Evolutionary conservation across 2,888 invertebrate genomes (phyloP).

Genomic region (Amiota communis): DNA sequence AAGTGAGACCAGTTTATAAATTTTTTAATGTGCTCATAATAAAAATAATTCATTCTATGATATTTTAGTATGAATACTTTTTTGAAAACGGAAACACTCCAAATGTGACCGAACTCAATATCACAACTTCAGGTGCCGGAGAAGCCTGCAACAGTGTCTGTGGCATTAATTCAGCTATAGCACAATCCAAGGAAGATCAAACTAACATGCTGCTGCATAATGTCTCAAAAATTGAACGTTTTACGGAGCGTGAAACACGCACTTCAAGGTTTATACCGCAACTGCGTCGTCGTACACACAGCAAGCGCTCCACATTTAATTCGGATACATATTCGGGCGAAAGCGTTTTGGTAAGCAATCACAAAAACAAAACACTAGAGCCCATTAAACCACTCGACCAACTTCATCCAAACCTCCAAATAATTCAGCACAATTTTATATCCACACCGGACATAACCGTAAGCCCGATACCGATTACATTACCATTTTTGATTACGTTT

Average conservation of each 20-base stretch:
- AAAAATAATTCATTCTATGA: not conserved
- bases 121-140: slow-evolving; percentile 50
- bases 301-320: slow-evolving; percentile 69
- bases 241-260: slow-evolving; percentile 65
- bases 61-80: slow-evolving; percentile 71
- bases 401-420: slow-evolving; percentile 48
- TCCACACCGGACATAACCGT: slow-evolving; percentile 55
- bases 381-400: slow-evolving; percentile 34
- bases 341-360: slow-evolving; percentile 72
- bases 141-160: slow-evolving; percentile 47
- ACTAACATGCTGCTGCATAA: slow-evolving; percentile 72
- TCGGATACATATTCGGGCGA: slow-evolving; percentile 73
- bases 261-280: slow-evolving; percentile 72
- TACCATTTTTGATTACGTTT: slow-evolving; percentile 25
- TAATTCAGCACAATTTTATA: slow-evolving; percentile 40
- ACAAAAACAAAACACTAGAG: slow-evolving; percentile 27
- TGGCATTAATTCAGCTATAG: slow-evolving; percentile 46
- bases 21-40: slow-evolving; percentile 30
- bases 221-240: slow-evolving; percentile 72
- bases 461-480: slow-evolving; percentile 1
- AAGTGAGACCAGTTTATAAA: slow-evolving; percentile 54
- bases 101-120: slow-evolving; percentile 63
- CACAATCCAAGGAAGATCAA: slow-evolving; percentile 67
- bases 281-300: slow-evolving; percentile 67
- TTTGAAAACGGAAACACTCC: slow-evolving; percentile 72